Conservation (phyloP, 2,113 vertebrate species). For the Arvicanthis niloticus region DNA sequence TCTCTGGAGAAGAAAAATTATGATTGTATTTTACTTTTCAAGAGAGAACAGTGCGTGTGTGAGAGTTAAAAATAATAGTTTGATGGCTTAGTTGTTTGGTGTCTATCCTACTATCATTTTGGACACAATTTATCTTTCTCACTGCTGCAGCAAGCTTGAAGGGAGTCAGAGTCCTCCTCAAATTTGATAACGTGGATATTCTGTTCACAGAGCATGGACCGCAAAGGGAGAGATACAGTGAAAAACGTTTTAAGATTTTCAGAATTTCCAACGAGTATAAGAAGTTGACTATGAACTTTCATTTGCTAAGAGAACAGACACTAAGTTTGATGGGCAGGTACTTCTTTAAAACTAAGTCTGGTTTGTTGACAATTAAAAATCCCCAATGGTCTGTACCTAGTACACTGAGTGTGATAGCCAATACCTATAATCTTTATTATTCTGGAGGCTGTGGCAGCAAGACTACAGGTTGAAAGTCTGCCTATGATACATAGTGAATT, state of each 20-base stretch:
- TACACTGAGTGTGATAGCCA: background rate
- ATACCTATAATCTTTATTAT: background rate
- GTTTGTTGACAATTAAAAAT: background rate
- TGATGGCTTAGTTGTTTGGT: conserved; percentile 54
- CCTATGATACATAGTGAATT: background rate
- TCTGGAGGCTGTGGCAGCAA: background rate
- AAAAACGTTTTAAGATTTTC: accelerated
- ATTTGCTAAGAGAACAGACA: background rate
- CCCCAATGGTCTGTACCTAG: background rate
- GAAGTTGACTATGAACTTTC: background rate
- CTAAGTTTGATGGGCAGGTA: too few relatives aligned
- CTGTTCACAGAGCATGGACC: too few relatives aligned
- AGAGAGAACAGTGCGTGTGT: background rate
- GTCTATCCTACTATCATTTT: conserved; percentile 49
- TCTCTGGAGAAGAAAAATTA: background rate
- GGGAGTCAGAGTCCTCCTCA: conserved; percentile 34
- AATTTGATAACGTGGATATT: conserved; percentile 6
- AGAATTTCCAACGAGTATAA: background rate
- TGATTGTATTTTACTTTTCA: conserved; percentile 26
- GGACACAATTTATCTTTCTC: conserved; percentile 46
- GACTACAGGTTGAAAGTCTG: background rate
- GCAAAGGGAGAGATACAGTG: too few relatives aligned
- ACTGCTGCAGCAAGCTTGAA: conserved; percentile 29
- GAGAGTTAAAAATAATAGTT: background rate
- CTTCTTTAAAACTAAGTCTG: background rate